These are phyloP conservation scores for Zaprionus lachaisei DNA, from an alignment of 1,140 invertebrate species.

Conservation along the genomic window DNA sequence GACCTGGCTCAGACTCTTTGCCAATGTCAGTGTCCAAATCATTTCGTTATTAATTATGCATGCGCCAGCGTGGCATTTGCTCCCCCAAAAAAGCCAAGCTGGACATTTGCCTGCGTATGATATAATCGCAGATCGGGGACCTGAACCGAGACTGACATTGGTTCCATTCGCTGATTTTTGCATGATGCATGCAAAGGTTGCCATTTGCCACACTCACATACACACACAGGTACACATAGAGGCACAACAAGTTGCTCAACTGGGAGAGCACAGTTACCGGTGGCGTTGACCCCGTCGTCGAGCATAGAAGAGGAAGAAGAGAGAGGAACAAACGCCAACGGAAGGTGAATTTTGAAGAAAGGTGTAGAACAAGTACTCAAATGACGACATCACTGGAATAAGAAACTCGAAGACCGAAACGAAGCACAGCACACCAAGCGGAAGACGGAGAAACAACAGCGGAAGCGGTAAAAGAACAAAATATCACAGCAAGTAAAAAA, in stretches of 20 bases:
- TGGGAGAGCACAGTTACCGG: conserved; percentile 5
- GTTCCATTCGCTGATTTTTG: conserved; percentile 65
- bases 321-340: conserved; percentile 39
- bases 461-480: conserved; percentile 41
- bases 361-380: conserved; percentile 42
- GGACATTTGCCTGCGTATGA: conserved; percentile 44
- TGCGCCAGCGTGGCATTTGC: conserved; percentile 18
- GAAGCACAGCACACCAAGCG: conserved; percentile 10
- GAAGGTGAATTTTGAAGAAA: conserved; percentile 53
- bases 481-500: conserved; percentile 22
- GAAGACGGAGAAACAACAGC: conserved; percentile 32
- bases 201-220: conserved; percentile 28
- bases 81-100: conserved; percentile 14
- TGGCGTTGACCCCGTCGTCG: conserved; percentile 37
- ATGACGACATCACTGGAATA: conserved; percentile 41
- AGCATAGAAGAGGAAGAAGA: conserved; percentile 25
- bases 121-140: conserved; percentile 57
- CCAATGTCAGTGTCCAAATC: conserved; percentile 52
- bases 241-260: background rate
- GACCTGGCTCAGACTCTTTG: conserved; percentile 18
- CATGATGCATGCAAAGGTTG: conserved; percentile 60
- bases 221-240: conserved; percentile 18
- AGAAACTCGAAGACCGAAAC: conserved; percentile 21
- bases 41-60: conserved; percentile 63
- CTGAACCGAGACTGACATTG: conserved; percentile 63